phyloP scores from a whole-genome alignment of 2,113 vertebrate species.

The Epinephelus moara region DNA sequence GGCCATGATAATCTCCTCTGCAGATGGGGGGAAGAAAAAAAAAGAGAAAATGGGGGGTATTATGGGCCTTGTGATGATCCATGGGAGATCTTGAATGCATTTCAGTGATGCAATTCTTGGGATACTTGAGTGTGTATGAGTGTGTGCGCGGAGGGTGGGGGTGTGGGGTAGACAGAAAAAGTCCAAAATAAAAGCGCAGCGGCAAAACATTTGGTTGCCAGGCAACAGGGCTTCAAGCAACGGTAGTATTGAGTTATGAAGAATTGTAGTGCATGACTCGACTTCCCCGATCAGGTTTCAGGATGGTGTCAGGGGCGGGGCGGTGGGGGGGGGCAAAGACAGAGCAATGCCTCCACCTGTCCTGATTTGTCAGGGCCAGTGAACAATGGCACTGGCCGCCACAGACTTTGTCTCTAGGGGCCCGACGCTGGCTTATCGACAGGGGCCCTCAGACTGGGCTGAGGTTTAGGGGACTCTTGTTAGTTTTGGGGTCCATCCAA shows the following conservation, averaged over 20 bases:
- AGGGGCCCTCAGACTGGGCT: conserved; percentile 25
- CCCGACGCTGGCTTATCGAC: conserved; percentile 26
- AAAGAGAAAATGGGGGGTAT: conserved; percentile 29
- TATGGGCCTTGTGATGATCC: conserved; percentile 49
- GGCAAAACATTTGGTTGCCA: conserved; percentile 85
- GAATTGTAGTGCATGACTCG: conserved; percentile 76
- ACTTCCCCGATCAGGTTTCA: conserved; percentile 82
- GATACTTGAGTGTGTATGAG: conserved; percentile 10
- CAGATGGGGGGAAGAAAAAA: conserved; percentile 40
- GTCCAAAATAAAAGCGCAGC: conserved; percentile 70
- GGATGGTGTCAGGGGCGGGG: conserved; percentile 44
- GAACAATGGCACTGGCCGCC: conserved; percentile 58
- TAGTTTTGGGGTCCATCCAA: conserved; percentile 61
- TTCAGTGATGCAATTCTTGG: conserved; percentile 72
- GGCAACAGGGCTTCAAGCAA: conserved; percentile 76
- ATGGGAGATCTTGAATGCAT: conserved; percentile 66
- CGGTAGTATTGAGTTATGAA: conserved; percentile 72
- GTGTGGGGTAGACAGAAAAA: conserved; percentile 22
- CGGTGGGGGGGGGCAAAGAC: conserved; percentile 38
- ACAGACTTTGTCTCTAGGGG: conserved; percentile 32
- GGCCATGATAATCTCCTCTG: conserved; percentile 31
- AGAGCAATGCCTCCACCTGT: conserved; percentile 83
- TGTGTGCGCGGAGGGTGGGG: not conserved
- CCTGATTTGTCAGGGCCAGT: conserved; percentile 78
- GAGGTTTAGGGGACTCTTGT: conserved; percentile 45